These are phyloP conservation scores for Lutjanus campechanus DNA, from an alignment of 2,797 vertebrate species.

Conservation along the genomic window DNA sequence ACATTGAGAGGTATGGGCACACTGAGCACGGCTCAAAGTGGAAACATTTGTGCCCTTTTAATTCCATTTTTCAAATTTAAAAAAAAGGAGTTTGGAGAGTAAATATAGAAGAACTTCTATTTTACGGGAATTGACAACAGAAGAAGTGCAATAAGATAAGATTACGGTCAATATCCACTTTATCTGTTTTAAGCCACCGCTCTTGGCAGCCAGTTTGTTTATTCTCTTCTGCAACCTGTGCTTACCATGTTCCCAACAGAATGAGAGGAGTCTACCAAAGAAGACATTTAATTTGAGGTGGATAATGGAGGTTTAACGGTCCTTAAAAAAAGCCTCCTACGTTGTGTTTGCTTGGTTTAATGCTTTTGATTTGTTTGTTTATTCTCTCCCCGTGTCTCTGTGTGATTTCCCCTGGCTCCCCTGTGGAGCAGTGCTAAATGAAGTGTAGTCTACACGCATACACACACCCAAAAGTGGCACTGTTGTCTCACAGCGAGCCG, in stretches of 20 bases:
- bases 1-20: neutral
- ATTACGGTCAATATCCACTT: conserved; percentile 47
- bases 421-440: conserved; percentile 79
- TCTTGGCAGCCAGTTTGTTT: conserved; percentile 36
- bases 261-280: conserved; percentile 54
- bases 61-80: conserved; percentile 1
- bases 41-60: conserved; percentile 28
- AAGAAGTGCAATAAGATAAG: neutral
- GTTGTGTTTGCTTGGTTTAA: conserved; percentile 77
- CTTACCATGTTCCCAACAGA: conserved; percentile 40
- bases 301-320: conserved; percentile 79
- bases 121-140: conserved; percentile 3
- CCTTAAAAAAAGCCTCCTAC: conserved; percentile 65
- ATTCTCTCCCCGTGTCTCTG: conserved; percentile 72
- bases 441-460: conserved; percentile 64
- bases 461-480: conserved; percentile 46
- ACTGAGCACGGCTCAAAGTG: conserved; percentile 1
- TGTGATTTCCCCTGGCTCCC: conserved; percentile 76
- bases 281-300: conserved; percentile 76
- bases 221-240: conserved; percentile 50
- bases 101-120: neutral
- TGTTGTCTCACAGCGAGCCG: conserved; percentile 41
- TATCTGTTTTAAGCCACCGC: conserved; percentile 30
- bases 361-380: conserved; percentile 87
- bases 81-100: conserved; percentile 11